phyloP scores from a whole-genome alignment of 2,113 vertebrate species.

The Sciurus niger region DNA sequence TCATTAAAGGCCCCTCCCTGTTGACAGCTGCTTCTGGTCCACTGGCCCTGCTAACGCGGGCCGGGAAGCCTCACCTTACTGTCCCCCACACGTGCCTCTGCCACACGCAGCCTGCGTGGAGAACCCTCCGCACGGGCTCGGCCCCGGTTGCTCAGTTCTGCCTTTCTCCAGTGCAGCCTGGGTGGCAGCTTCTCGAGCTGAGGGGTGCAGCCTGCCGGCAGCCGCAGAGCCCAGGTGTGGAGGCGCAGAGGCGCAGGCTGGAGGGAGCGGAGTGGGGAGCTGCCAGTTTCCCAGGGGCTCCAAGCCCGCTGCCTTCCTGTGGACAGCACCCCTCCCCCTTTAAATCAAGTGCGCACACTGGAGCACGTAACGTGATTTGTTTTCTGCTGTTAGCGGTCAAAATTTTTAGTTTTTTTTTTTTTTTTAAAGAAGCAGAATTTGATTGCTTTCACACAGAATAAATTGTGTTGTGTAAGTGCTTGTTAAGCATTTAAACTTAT shows the following conservation, averaged over 20 bases:
- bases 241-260: accelerated
- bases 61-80: neutral
- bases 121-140: accelerated
- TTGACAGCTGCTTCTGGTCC: accelerated
- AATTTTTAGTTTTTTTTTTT: neutral
- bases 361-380: neutral
- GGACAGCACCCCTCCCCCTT: too few relatives aligned
- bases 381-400: neutral
- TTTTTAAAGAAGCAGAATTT: neutral
- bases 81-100: neutral
- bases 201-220: too few relatives aligned
- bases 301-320: neutral
- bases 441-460: neutral
- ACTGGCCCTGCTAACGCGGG: accelerated
- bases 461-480: neutral
- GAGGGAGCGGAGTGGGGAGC: accelerated
- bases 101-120: too few relatives aligned
- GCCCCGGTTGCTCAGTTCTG: accelerated
- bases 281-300: accelerated
- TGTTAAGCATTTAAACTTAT: neutral
- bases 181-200: too few relatives aligned
- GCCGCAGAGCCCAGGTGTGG: accelerated
- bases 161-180: neutral
- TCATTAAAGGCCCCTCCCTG: accelerated
- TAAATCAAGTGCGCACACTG: too few relatives aligned